A percentile compares a stretch with the other conserved stretches of the same genome.
phyloP scores from a whole-genome alignment of 2,113 vertebrate genomes.

The Phylloscopus trochiloides region DNA sequence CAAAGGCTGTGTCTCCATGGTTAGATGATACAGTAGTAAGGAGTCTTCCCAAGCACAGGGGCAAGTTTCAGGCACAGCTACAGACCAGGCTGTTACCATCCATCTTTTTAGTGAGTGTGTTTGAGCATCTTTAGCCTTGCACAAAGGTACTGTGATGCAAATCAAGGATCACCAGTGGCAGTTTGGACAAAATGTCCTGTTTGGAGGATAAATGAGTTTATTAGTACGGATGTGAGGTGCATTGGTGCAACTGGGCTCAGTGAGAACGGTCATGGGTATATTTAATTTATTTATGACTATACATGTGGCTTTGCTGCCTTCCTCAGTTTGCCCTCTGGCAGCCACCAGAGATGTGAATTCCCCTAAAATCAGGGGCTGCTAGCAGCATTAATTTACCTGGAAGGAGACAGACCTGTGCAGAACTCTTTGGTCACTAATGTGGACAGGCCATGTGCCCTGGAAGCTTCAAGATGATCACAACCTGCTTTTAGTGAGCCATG shows the following conservation, averaged over 20 bases:
- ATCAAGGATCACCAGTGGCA: not conserved
- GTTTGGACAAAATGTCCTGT: not conserved
- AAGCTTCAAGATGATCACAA: not conserved
- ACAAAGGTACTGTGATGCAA: not conserved
- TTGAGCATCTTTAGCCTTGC: not conserved
- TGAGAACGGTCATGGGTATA: fast-evolving
- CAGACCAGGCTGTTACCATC: not conserved
- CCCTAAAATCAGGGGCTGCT: not conserved
- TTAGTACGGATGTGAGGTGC: not conserved
- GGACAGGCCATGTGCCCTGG: not conserved
- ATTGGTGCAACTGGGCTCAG: not conserved
- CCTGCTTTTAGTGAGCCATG: fast-evolving
- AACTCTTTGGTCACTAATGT: not conserved
- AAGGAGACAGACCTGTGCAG: not conserved
- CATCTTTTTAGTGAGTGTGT: not conserved
- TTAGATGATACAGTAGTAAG: not conserved
- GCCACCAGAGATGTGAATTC: not conserved
- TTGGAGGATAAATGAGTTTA: not conserved
- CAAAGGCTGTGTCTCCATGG: not conserved
- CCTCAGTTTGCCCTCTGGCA: not conserved
- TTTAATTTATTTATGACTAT: not conserved
- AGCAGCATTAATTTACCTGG: not conserved
- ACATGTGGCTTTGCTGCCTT: not conserved
- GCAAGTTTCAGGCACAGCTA: not conserved
- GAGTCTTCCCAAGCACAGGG: not conserved